These are phyloP conservation scores for rabbit (Oryctolagus cuniculus) DNA, from an alignment of 2,113 vertebrate genomes.

Conservation along the genomic window DNA sequence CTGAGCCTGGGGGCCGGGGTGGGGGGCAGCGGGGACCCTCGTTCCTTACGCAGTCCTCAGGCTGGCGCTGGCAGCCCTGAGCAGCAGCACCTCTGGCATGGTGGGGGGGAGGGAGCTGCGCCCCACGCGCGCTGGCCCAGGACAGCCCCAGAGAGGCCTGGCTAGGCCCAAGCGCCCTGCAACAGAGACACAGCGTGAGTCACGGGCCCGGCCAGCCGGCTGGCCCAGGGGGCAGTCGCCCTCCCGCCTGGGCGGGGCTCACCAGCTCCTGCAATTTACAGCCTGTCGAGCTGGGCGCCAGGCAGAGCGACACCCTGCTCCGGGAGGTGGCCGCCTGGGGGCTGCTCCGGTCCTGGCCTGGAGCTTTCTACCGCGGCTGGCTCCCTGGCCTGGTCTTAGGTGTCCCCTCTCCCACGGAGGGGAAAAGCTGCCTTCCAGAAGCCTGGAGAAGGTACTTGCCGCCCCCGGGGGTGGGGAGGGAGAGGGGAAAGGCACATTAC, in stretches of 20 bases:
- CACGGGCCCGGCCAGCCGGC: neutral
- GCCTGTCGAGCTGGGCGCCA: neutral
- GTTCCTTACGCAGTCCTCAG: conserved; percentile 79
- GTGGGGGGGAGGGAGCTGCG: neutral
- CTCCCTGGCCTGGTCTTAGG: neutral
- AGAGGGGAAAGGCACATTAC: too few relatives aligned
- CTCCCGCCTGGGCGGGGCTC: conserved; percentile 53
- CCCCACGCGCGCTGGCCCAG: neutral
- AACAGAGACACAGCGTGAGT: conserved; percentile 72
- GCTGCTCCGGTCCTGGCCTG: neutral
- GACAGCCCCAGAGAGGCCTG: conserved; percentile 39
- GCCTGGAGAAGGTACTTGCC: neutral
- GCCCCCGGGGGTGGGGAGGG: too few relatives aligned
- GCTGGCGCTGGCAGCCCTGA: conserved; percentile 70
- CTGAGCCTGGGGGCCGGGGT: neutral
- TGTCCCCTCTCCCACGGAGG: neutral
- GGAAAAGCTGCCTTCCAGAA: neutral
- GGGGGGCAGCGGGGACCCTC: neutral
- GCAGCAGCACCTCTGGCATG: conserved; percentile 72
- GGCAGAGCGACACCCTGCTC: too few relatives aligned
- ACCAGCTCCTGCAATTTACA: neutral
- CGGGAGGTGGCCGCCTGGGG: neutral
- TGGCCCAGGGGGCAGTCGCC: neutral
- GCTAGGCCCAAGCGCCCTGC: conserved; percentile 63
- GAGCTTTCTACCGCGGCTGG: too few relatives aligned